Percentiles rank a stretch among this genome's conserved stretches.
Conservation (phyloP, 2,797 vertebrate genomes). For the Babyrousa celebensis region DNA sequence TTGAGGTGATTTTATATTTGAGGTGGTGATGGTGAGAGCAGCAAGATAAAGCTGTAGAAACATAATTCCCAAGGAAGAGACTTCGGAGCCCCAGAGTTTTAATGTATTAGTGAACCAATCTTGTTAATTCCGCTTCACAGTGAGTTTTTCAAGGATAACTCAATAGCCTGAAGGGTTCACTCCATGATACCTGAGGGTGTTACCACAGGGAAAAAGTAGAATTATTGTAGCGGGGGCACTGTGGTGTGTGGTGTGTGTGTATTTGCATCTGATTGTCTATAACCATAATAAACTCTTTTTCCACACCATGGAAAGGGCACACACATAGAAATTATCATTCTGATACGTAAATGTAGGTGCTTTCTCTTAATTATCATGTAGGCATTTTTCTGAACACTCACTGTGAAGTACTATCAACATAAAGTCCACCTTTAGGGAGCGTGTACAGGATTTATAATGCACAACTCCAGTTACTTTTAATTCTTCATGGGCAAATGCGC, state of each 20-base stretch:
- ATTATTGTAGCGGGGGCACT: neutral
- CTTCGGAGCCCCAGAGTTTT: neutral
- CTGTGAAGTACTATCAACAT: conserved; percentile 29
- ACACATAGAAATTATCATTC: neutral
- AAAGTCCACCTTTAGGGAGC: neutral
- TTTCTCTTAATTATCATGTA: neutral
- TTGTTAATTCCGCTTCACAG: neutral
- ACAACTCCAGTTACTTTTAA: conserved; percentile 17
- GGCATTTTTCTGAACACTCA: neutral
- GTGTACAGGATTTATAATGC: neutral
- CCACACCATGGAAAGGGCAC: neutral
- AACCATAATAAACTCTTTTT: neutral
- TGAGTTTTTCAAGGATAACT: neutral
- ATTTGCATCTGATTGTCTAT: neutral
- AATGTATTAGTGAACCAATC: neutral
- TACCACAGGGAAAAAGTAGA: neutral
- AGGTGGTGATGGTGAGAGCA: neutral
- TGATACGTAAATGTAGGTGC: neutral
- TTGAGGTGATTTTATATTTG: neutral
- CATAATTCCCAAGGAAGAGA: neutral
- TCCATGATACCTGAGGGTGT: neutral
- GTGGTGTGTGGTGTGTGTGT: neutral
- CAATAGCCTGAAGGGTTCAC: neutral
- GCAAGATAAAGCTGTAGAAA: neutral
- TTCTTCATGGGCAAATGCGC: neutral